phyloP scores from a whole-genome alignment of 2,888 invertebrate species.

The Volucella zonaria region DNA sequence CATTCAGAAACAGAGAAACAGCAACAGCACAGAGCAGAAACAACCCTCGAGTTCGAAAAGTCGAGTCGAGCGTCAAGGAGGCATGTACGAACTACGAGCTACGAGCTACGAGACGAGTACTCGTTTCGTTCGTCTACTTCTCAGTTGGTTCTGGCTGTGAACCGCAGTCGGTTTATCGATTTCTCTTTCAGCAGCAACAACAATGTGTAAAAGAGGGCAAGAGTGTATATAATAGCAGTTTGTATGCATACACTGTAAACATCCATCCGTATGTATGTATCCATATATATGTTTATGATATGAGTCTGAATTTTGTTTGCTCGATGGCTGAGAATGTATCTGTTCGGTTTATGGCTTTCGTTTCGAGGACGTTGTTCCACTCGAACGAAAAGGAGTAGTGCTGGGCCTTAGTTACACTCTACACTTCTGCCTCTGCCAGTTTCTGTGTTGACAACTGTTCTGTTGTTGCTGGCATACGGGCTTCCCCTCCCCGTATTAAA shows the following conservation, averaged over 20 bases:
- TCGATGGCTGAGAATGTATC: constrained; percentile 22
- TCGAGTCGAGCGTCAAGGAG: constrained; percentile 19
- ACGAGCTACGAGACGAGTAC: no score
- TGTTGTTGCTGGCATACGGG: constrained; percentile 24
- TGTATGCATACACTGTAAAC: constrained; percentile 15
- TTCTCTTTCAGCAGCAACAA: constrained; percentile 51
- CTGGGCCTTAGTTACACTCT: no score
- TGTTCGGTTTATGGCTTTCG: constrained; percentile 37
- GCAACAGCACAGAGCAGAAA: constrained; percentile 23
- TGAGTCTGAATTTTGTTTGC: not conserved
- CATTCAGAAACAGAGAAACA: not conserved
- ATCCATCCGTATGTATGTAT: constrained; percentile 17
- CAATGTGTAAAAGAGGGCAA: not conserved
- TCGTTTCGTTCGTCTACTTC: no score
- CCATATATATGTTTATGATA: not conserved
- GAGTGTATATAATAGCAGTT: constrained; percentile 33
- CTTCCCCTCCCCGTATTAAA: constrained; percentile 15
- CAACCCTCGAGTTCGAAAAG: constrained; percentile 54
- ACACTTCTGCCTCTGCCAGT: constrained; percentile 1
- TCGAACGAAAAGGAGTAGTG: constrained; percentile 11
- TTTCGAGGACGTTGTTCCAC: constrained; percentile 24
- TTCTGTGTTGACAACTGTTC: constrained; percentile 24
- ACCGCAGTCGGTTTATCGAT: constrained; percentile 52
- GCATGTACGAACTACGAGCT: not conserved
- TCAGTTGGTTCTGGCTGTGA: no score